Conservation (phyloP, 2,888 invertebrate species). For the Lepidocyrtinus sp. region DNA sequence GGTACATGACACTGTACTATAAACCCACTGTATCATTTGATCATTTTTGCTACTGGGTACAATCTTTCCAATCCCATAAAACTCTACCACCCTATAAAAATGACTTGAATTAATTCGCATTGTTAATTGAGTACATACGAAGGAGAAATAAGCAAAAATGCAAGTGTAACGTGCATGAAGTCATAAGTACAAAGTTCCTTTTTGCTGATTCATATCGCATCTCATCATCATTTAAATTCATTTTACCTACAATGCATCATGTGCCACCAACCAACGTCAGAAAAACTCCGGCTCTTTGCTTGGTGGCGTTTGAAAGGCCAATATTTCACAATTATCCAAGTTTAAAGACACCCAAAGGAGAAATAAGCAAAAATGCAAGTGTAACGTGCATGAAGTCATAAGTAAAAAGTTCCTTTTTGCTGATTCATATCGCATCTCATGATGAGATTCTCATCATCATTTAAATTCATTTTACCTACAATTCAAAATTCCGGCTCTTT, state of each 20-base stretch:
- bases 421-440: neutral
- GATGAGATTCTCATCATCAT: too few relatives aligned
- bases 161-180: neutral
- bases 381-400: neutral
- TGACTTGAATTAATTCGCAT: neutral
- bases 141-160: neutral
- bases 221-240: neutral
- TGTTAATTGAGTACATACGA: neutral
- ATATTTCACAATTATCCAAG: neutral
- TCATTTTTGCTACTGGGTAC: neutral
- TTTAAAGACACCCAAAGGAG: neutral
- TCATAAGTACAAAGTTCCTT: slow-evolving; percentile 4
- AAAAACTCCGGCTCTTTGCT: slow-evolving; percentile 4
- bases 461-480: slow-evolving; percentile 1
- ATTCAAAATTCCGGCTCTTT: slow-evolving; percentile 1
- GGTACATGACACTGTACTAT: slow-evolving; percentile 8
- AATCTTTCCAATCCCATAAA: neutral
- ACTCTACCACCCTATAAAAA: too few relatives aligned
- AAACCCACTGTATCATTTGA: neutral
- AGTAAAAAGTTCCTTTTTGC: slow-evolving; percentile 7
- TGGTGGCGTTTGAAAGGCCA: neutral
- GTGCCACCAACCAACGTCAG: neutral
- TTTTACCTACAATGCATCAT: neutral
- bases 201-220: slow-evolving; percentile 6
- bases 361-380: neutral